Evolutionary conservation across 2,797 vertebrate species (phyloP), one percentile per base, ranked within the genome.

Genomic region (Channa striata): DNA sequence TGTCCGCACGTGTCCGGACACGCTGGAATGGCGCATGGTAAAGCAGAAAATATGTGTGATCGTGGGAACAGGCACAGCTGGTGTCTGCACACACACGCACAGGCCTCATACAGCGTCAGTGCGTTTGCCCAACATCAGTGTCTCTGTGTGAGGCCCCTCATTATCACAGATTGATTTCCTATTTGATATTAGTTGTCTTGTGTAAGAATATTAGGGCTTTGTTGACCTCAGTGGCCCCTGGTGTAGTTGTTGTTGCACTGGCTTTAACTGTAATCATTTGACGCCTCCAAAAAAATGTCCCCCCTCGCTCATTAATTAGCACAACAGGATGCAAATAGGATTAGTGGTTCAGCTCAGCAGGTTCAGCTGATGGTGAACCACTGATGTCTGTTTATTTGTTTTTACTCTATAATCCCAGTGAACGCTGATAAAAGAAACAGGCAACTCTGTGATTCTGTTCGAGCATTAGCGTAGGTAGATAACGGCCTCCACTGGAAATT

Each of bases 91-190:
- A 30, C 4, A 30, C 25, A 30, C 25, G 25, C 6, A 30, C 25
- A 30, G 25, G 4, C 25, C 25, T 4, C 6, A 30, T 30, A 30
- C 25, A 30, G 25, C 6, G 25, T 25, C 2, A 54, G n/a, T 59
- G 46, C 78, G 57, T 70, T 78, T 50, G 25, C 74, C 17, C 50
- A 87, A 85, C 0, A 68, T 80, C 62, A 2, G 0, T 20, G 72
- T 69, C 57, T 74, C 53, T 74, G 59, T 67, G 67, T 85, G 56
- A 68, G 57, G 61, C 59, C 0, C 57, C 8, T 59, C 62, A 25
- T n/a, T 13, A 74, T 80, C 75, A 84, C 30, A 56, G 48, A 89
- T 89, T 82, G 84, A 92, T 87, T 56, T 57, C 34, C 54, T 77
- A 39, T 40, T 44, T 10, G 17, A 25, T 74, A 36, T 49, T 56